A percentile compares a stretch with the other conserved stretches of the same genome.
Conservation (phyloP, 2,113 vertebrate species). For the Chaenocephalus aceratus region DNA sequence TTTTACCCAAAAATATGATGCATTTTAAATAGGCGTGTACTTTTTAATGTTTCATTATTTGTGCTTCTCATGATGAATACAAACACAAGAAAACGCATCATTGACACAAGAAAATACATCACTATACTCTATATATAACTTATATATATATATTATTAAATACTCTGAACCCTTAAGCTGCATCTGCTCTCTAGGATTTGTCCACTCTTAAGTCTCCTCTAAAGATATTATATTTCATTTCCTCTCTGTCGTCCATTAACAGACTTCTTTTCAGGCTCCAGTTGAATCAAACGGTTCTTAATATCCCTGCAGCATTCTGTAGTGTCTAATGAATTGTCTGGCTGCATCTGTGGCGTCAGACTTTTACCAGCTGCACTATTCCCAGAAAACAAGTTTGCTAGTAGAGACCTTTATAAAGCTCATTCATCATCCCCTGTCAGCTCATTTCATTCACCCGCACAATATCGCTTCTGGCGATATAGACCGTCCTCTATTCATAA, state of each 20-base stretch:
- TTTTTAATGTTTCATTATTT: too few species aligned
- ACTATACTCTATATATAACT: too few species aligned
- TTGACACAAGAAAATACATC: too few species aligned
- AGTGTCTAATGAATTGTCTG: constrained; percentile 37
- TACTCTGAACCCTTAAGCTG: neutral
- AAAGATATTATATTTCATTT: neutral
- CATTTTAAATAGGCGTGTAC: too few species aligned
- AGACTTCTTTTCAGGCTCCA: neutral
- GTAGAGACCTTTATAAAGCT: constrained; percentile 49
- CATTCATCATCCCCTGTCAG: constrained; percentile 64
- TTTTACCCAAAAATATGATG: too few species aligned
- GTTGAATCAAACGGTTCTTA: constrained; percentile 27
- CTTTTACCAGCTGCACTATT: constrained; percentile 9
- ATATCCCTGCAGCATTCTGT: constrained; percentile 43
- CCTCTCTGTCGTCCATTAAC: neutral
- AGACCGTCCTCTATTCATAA: constrained; percentile 32
- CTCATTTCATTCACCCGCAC: constrained; percentile 49
- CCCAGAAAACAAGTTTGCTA: constrained; percentile 42
- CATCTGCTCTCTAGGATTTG: constrained; percentile 2
- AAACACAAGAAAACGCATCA: neutral
- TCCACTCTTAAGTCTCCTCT: neutral
- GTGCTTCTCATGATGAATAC: too few species aligned
- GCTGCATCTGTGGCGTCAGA: constrained; percentile 21
- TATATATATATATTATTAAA: neutral
- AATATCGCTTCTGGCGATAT: constrained; percentile 1